Evolutionary conservation across 2,888 invertebrate genomes (phyloP), one percentile per base, ranked within the genome.

Genomic region (Pseudeuparius sepicola): DNA sequence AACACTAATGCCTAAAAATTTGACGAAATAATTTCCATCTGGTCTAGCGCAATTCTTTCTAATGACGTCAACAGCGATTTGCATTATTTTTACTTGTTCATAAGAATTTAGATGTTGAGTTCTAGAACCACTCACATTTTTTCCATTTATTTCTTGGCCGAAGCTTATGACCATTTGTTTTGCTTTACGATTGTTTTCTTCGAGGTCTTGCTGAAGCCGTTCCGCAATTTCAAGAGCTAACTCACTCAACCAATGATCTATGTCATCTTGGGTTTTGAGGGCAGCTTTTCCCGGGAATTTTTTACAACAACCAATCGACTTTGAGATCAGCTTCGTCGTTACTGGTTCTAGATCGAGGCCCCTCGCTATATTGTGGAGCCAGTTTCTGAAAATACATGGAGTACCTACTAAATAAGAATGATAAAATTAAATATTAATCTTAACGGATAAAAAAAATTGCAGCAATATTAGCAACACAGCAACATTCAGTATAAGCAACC

Each of bases 281-380:
- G 84, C 79, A 45, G 73, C 73, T 52, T 73, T 77, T 0, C 92
- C 96, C 2, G 78, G 77, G 59, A 97, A 94, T 54, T 87, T 87
- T 64, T 97, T 97, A 57, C 90, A 87, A 53, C 93, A 93, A 1
- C 93, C 96, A 48, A 97, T 89, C 33, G 93, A 93, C 61, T 94
- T 93, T 1, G 90, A 73, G 35, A 90, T 73, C 41, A 89, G 77
- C 44, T 89, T 73, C 1, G 80, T 75, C 39, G 75, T 79, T 0
- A 97, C 96, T 9, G 84, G 78, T 52, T 96, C 96, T 41, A 75
- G 61, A 54, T 96, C 92, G 34, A 86, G 73, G 2, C 96, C 96
- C 42, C 82, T 73, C 2, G 86, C 82, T 41, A 94, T 78, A 48
- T 86, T 78, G 57, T 82, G 84, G 16, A 94, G 56, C 89, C 90